Evolutionary conservation across 2,888 invertebrate species (phyloP), one percentile per base, ranked within the genome.

Genomic region (Ypsolopha sequella): DNA sequence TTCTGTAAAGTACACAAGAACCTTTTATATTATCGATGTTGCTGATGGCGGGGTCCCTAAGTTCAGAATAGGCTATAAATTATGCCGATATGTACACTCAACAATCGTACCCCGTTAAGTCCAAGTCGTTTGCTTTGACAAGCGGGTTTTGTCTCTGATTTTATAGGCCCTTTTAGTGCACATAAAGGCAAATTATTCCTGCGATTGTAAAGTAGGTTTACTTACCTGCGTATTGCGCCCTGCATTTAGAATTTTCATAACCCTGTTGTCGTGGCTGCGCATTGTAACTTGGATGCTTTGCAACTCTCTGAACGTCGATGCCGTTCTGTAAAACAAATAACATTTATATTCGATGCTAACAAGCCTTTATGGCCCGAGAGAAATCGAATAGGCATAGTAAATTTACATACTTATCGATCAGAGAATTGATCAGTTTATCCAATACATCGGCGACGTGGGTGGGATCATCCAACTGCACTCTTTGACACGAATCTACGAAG

Each of bases 401-500:
- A 44, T 24, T 11, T 57, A 61, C 87, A 65, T 80, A 91, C 91
- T 89, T 89, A 67, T 90, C 89, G 54, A 89, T 88, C 46, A 91
- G 80, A 11, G 89, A 88, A 62, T 90, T 89, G 41, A 91, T 84
- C 43, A 91, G 76, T 73, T 88, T 90, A 58, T 90, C 89, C 50
- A 92, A 72, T 36, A 91, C 86, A 53, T 88, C 84, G 24, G 90
- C 88, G 36, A 92, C 89, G 61, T 90, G 88, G 24, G 85, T 86
- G 0, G 91, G 88, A 61, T 91, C 91, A 59, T 91, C 90, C 60
- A 88, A 88, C 65, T 92, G 92, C 44, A 91, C 88, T 35, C 89
- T 76, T 58, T 91, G 89, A 65, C 92, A 92, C 13, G 90, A 91
- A 66, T 91, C 90, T 48, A 91, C 77, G 68, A 92, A 91, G 51